Evolutionary conservation across 2,113 vertebrate species (phyloP).

Genomic region (Atlantisia rogersi): DNA sequence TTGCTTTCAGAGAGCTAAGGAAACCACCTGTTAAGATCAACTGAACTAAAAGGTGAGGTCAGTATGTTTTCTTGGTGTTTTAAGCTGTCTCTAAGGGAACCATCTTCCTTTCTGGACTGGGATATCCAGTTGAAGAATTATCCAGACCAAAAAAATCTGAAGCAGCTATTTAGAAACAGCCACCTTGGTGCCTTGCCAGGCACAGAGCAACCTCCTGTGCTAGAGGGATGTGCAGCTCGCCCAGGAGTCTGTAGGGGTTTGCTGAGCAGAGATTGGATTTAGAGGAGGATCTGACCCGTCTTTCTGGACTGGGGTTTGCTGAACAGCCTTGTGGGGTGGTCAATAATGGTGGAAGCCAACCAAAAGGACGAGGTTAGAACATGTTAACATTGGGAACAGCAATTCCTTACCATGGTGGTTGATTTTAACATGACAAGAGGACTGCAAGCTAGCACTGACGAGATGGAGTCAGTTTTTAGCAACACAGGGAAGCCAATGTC

Average conservation of each 20-base stretch:
- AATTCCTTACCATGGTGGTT: neutral
- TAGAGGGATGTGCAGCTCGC: neutral
- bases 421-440: neutral
- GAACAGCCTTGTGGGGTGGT: neutral
- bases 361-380: neutral
- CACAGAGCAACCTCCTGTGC: neutral
- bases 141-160: neutral
- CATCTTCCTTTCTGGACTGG: neutral
- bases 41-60: neutral
- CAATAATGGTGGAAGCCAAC: neutral
- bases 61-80: neutral
- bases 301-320: neutral
- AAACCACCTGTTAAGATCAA: neutral
- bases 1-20: neutral
- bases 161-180: neutral
- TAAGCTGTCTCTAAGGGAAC: neutral
- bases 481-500: neutral
- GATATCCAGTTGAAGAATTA: neutral
- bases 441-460: neutral
- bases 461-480: neutral
- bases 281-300: neutral
- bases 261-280: neutral
- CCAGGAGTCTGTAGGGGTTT: neutral
- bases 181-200: neutral
- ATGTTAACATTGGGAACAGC: accelerated